Percentiles rank a stretch among this genome's conserved stretches.
These are phyloP conservation scores for Chrysemys picta DNA, from an alignment of 2,113 vertebrate species.

Conservation along the genomic window DNA sequence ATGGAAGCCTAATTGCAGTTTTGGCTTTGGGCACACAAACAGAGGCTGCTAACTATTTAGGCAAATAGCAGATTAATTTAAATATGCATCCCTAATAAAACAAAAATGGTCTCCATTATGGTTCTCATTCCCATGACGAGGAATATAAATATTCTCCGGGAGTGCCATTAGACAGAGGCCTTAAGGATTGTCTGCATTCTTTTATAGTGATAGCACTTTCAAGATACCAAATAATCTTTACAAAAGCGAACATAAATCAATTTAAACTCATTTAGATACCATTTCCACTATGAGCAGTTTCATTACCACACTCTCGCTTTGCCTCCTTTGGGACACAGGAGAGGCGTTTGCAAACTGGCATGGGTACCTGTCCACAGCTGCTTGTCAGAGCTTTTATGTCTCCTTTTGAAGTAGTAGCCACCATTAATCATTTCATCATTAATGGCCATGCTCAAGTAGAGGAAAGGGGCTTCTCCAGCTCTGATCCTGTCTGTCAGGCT, in stretches of 20 bases:
- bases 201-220: constrained; percentile 83
- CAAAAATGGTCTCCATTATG: constrained; percentile 86
- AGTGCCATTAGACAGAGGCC: constrained; percentile 85
- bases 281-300: constrained; percentile 82
- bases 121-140: constrained; percentile 80
- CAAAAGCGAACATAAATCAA: constrained; percentile 85
- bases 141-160: constrained; percentile 84
- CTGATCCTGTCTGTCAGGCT: background rate
- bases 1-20: constrained; percentile 87
- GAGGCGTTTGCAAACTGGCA: constrained; percentile 76
- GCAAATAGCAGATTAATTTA: constrained; percentile 91
- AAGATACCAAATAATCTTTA: constrained; percentile 82
- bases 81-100: constrained; percentile 89
- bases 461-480: constrained; percentile 37
- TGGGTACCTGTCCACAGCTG: constrained; percentile 77
- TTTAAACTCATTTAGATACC: constrained; percentile 86
- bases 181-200: constrained; percentile 82
- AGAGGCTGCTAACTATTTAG: constrained; percentile 87
- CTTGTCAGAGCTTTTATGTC: constrained; percentile 69
- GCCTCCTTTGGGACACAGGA: constrained; percentile 73
- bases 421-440: constrained; percentile 79
- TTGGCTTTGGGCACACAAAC: constrained; percentile 85
- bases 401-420: constrained; percentile 67
- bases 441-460: constrained; percentile 41
- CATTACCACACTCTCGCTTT: constrained; percentile 83